These are phyloP conservation scores for Sebastes schlegelii DNA, from an alignment of 2,113 vertebrate genomes.

Conservation along the genomic window DNA sequence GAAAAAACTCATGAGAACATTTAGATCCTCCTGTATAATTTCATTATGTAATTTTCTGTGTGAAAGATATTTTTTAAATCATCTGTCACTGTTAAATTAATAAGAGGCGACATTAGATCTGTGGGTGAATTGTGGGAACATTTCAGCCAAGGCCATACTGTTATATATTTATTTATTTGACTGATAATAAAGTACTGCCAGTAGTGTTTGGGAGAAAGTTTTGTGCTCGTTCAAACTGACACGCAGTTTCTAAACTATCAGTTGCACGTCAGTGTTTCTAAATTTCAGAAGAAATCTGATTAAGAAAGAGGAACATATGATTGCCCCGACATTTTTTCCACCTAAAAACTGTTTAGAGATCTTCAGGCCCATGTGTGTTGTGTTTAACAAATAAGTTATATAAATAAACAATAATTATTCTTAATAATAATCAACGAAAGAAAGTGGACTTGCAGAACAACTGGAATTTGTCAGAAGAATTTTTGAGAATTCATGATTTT, in stretches of 20 bases:
- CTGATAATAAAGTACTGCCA: not conserved
- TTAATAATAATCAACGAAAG: not conserved
- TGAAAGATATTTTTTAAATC: not conserved
- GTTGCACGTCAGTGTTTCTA: not conserved
- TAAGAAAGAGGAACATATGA: not conserved
- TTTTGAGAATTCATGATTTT: too few species aligned
- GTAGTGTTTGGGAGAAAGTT: not conserved
- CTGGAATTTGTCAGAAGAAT: too few species aligned
- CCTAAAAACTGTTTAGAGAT: too few species aligned
- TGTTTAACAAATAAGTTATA: not conserved
- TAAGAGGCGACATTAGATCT: not conserved
- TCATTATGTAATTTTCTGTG: not conserved
- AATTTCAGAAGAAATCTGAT: not conserved
- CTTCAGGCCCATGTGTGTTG: too few species aligned
- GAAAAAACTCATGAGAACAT: not conserved
- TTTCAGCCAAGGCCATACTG: not conserved
- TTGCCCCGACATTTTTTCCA: too few species aligned
- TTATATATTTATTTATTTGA: not conserved
- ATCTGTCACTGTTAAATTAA: not conserved
- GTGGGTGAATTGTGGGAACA: too few species aligned
- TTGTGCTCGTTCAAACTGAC: too few species aligned
- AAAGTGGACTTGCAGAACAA: not conserved
- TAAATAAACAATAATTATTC: not conserved
- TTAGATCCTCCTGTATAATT: not conserved
- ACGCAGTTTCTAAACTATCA: not conserved